phyloP scores from a whole-genome alignment of 2,113 vertebrate species.

The Corythornis cristatus region DNA sequence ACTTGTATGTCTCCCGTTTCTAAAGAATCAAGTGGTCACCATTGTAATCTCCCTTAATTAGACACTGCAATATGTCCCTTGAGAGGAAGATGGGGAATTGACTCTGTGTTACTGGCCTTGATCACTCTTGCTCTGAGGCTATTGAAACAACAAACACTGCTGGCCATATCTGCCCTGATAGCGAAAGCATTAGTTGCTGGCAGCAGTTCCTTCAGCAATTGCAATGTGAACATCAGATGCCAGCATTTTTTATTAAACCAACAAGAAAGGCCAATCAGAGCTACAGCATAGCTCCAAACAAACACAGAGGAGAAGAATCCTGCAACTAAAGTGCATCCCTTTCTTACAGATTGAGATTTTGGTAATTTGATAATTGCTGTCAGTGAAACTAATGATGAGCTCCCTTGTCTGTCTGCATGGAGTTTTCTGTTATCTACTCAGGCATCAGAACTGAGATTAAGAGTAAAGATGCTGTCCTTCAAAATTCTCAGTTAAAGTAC shows the following conservation, averaged over 20 bases:
- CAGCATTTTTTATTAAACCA: constrained; percentile 12
- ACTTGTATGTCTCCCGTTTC: not conserved
- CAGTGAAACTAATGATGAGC: not conserved
- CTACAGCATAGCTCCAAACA: not conserved
- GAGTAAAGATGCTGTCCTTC: not conserved
- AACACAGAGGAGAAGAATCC: not conserved
- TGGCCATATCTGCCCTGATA: constrained; percentile 41
- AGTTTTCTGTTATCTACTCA: constrained; percentile 5
- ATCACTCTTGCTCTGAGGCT: constrained; percentile 20
- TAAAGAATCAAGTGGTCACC: not conserved
- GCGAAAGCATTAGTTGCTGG: constrained; percentile 33
- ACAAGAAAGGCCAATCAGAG: not conserved
- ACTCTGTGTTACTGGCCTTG: constrained; percentile 44
- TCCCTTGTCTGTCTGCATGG: not conserved
- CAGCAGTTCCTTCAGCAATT: constrained; percentile 1
- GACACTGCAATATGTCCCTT: not conserved
- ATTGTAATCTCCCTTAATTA: not conserved
- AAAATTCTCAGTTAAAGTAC: not conserved
- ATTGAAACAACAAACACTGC: constrained; percentile 46
- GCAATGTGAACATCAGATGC: constrained; percentile 11
- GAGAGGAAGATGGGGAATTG: not conserved
- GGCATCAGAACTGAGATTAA: not conserved
- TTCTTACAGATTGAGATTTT: not conserved
- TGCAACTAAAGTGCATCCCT: not conserved
- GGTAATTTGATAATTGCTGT: not conserved